phyloP scores from a whole-genome alignment of 2,888 invertebrate genomes.

The Saturnia japonica region DNA sequence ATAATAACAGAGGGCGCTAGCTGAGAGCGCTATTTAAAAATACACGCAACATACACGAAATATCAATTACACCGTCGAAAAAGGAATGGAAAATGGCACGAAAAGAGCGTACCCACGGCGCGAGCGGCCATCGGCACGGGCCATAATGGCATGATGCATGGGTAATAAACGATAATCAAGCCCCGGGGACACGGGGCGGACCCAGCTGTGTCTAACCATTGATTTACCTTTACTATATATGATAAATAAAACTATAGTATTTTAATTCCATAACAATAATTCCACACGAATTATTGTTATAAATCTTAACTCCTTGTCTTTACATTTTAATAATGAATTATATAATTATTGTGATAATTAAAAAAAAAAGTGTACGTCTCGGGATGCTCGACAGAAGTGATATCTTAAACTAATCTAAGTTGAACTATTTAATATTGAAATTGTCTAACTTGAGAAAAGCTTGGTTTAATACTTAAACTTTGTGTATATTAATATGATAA shows the following conservation, averaged over 20 bases:
- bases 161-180: slow-evolving; percentile 67
- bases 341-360: too few relatives aligned
- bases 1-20: slow-evolving; percentile 3
- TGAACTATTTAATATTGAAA: too few relatives aligned
- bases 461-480: too few relatives aligned
- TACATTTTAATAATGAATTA: too few relatives aligned
- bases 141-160: slow-evolving; percentile 57
- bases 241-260: background rate
- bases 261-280: background rate
- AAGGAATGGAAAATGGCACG: slow-evolving; percentile 38
- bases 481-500: too few relatives aligned
- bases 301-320: too few relatives aligned
- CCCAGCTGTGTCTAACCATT: background rate
- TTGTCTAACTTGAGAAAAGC: too few relatives aligned
- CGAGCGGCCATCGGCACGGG: slow-evolving; percentile 38
- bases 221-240: background rate
- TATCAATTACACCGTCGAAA: slow-evolving; percentile 43
- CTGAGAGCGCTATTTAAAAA: background rate
- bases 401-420: too few relatives aligned
- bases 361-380: too few relatives aligned
- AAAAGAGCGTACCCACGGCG: slow-evolving; percentile 44
- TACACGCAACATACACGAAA: slow-evolving; percentile 30
- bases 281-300: too few relatives aligned
- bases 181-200: slow-evolving; percentile 48
- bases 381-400: too few relatives aligned